phyloP scores from a whole-genome alignment of 2,113 vertebrate species.

The Perca fluviatilis region DNA sequence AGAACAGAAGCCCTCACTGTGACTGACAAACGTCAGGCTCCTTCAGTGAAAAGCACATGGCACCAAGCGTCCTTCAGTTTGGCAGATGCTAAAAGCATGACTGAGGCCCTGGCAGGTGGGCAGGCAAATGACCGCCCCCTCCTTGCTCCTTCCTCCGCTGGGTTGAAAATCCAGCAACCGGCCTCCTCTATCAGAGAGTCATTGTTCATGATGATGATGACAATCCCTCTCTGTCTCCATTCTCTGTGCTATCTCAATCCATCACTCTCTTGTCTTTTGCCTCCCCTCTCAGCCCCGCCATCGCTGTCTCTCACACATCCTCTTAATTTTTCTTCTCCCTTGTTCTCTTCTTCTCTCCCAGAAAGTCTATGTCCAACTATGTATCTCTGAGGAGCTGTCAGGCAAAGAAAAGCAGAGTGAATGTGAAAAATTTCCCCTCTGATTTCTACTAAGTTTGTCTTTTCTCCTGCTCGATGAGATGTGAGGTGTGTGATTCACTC shows the following conservation, averaged over 20 bases:
- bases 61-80: slow-evolving; percentile 72
- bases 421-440: slow-evolving; percentile 55
- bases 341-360: slow-evolving; percentile 29
- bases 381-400: slow-evolving; percentile 61
- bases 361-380: slow-evolving; percentile 46
- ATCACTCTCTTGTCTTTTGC: slow-evolving; percentile 61
- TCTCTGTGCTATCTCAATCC: slow-evolving; percentile 59
- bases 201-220: slow-evolving; percentile 74
- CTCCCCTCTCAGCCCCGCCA: not conserved
- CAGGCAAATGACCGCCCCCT: slow-evolving; percentile 31
- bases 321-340: slow-evolving; percentile 43
- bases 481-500: slow-evolving; percentile 51
- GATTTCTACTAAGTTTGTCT: slow-evolving; percentile 61
- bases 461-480: slow-evolving; percentile 42
- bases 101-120: slow-evolving; percentile 73
- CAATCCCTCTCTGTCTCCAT: slow-evolving; percentile 61
- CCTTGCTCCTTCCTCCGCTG: slow-evolving; percentile 43
- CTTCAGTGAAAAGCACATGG: slow-evolving; percentile 75
- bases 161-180: slow-evolving; percentile 53
- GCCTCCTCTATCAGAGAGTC: slow-evolving; percentile 65
- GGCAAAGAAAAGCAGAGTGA: slow-evolving; percentile 44
- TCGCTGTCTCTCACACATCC: slow-evolving; percentile 43
- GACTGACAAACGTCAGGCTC: slow-evolving; percentile 70
- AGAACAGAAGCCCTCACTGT: slow-evolving; percentile 77
- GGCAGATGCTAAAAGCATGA: slow-evolving; percentile 77